These are phyloP conservation scores for Stegodyphus dumicola DNA, from an alignment of 1,140 invertebrate genomes.

Conservation along the genomic window DNA sequence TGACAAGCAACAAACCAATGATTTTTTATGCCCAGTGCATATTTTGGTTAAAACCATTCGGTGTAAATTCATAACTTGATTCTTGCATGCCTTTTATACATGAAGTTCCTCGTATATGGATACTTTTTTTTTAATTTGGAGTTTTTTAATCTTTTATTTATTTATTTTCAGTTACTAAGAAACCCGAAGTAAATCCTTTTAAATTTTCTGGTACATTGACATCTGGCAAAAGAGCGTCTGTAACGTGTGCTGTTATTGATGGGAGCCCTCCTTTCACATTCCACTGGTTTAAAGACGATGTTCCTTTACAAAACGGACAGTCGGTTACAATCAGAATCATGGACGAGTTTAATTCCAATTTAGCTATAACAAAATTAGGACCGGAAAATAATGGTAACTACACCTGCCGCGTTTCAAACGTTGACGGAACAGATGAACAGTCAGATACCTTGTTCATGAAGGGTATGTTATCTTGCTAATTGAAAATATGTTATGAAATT, in stretches of 20 bases:
- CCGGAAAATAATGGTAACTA: conserved; percentile 63
- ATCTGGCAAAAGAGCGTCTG: neutral
- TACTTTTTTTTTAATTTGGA: no score
- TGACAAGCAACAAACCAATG: neutral
- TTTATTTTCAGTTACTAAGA: neutral
- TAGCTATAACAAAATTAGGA: conserved; percentile 42
- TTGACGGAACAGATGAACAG: conserved; percentile 4
- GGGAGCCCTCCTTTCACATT: conserved; percentile 38
- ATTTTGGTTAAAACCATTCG: no score
- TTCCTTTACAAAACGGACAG: neutral
- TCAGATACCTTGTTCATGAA: neutral
- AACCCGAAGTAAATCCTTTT: neutral
- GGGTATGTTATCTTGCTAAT: neutral
- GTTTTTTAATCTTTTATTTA: neutral
- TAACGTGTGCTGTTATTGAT: neutral
- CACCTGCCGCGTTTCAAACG: conserved; percentile 61
- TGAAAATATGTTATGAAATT: no score
- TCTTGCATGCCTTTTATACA: no score
- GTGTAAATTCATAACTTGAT: no score
- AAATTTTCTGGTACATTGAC: neutral
- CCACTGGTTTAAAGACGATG: conserved; percentile 63
- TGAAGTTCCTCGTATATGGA: no score
- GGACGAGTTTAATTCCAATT: conserved; percentile 66
- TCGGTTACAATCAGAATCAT: neutral
- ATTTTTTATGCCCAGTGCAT: neutral